These are phyloP conservation scores for Hippocampus kuda DNA, from an alignment of 2,797 vertebrate genomes.

Conservation along the genomic window DNA sequence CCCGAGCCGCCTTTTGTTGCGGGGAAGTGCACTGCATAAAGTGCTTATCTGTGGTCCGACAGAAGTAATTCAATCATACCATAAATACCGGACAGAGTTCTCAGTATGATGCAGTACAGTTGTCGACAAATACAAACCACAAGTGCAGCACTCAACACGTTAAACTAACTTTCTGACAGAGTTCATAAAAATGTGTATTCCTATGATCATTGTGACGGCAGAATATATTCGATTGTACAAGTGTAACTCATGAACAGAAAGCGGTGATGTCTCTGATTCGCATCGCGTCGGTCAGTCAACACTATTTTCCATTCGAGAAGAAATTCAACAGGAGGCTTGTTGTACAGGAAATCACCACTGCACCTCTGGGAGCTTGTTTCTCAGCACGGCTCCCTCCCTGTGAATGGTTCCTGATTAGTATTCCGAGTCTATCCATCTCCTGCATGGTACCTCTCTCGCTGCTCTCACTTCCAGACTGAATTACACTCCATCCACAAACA, in stretches of 20 bases:
- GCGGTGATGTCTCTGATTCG: neutral
- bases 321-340: conserved; percentile 23
- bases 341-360: conserved; percentile 36
- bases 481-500: conserved; percentile 31
- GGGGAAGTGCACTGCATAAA: too few relatives aligned
- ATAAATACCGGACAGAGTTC: too few relatives aligned
- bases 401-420: conserved; percentile 51
- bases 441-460: conserved; percentile 26
- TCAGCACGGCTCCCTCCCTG: conserved; percentile 24
- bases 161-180: too few relatives aligned
- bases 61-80: too few relatives aligned
- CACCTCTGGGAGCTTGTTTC: conserved; percentile 36
- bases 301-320: conserved; percentile 29
- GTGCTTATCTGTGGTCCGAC: too few relatives aligned
- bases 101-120: too few relatives aligned
- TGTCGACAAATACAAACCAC: too few relatives aligned
- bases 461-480: conserved; percentile 31
- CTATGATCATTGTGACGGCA: neutral
- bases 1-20: too few relatives aligned
- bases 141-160: too few relatives aligned
- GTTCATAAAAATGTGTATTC: too few relatives aligned
- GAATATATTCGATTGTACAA: neutral
- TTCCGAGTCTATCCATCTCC: conserved; percentile 46
- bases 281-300: conserved; percentile 6
- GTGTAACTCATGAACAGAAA: neutral